Evolutionary conservation across 2,113 vertebrate genomes (phyloP).

Genomic region (Gnathonemus longibarbis): DNA sequence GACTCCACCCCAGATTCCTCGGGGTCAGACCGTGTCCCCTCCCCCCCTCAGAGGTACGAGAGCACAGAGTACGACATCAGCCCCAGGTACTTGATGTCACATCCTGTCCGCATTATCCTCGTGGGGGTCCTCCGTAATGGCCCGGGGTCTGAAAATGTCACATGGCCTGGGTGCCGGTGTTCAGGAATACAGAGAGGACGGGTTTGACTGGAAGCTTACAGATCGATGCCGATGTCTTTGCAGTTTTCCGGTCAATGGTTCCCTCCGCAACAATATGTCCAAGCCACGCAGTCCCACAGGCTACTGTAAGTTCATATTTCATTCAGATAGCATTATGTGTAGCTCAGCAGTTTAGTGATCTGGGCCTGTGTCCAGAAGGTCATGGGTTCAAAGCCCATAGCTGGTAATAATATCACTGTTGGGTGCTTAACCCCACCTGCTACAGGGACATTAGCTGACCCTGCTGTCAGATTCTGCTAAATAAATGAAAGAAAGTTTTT

Average conservation of each 20-base stretch:
- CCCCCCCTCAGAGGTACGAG: slow-evolving; percentile 52
- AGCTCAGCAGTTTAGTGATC: neutral
- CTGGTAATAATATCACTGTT: neutral
- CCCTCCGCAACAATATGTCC: slow-evolving; percentile 44
- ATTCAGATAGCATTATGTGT: neutral
- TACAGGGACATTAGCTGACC: neutral
- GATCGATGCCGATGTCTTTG: neutral
- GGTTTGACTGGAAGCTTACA: neutral
- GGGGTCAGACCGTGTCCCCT: slow-evolving; percentile 47
- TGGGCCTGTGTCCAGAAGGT: neutral
- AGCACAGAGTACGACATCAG: slow-evolving; percentile 47
- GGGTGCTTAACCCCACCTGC: neutral
- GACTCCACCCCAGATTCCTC: slow-evolving; percentile 48
- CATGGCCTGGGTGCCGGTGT: neutral
- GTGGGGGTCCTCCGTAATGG: neutral
- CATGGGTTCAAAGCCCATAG: neutral
- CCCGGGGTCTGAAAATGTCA: neutral
- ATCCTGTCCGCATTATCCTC: neutral
- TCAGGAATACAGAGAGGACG: neutral
- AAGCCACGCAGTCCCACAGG: slow-evolving; percentile 33
- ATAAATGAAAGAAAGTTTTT: neutral
- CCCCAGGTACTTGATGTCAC: slow-evolving; percentile 38
- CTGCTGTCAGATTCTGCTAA: neutral
- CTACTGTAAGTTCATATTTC: slow-evolving; percentile 44
- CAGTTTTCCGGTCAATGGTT: slow-evolving; percentile 44